Conservation (phyloP, 1,140 invertebrate genomes). For the Globodera rostochiensis region DNA sequence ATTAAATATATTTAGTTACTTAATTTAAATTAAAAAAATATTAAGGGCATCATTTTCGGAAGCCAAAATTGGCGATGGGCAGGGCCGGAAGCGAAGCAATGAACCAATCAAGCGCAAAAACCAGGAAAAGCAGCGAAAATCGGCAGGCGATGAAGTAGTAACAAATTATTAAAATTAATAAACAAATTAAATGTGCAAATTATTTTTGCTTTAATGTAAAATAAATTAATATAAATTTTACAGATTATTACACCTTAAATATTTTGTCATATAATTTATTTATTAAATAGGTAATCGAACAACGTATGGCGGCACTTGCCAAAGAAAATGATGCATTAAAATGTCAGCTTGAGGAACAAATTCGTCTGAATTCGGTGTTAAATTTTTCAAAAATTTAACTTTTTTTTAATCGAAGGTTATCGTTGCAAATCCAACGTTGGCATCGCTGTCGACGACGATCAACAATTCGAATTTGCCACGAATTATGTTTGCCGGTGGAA, state of each 20-base stretch:
- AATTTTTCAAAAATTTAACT: not conserved
- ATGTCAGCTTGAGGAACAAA: conserved; percentile 18
- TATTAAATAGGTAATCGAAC: conserved; percentile 11
- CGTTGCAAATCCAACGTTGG: conserved; percentile 21
- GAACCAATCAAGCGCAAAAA: conserved; percentile 18
- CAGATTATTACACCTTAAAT: too few relatives aligned
- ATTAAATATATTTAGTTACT: not conserved
- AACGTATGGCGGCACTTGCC: conserved; percentile 3
- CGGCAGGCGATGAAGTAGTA: not conserved
- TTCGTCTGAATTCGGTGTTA: conserved; percentile 20
- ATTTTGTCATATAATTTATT: too few relatives aligned
- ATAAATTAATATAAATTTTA: too few relatives aligned
- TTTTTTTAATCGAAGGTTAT: conserved; percentile 13
- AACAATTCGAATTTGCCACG: not conserved
- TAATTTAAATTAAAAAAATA: too few relatives aligned
- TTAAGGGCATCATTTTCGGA: not conserved
- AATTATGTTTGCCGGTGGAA: not conserved
- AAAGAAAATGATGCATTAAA: conserved; percentile 22
- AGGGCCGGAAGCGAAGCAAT: conserved; percentile 8
- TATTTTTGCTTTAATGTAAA: too few relatives aligned
- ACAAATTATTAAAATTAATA: not conserved
- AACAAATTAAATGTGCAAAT: not conserved
- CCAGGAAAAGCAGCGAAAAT: conserved; percentile 25
- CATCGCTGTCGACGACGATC: not conserved
- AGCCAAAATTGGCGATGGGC: not conserved